phyloP scores from a whole-genome alignment of 2,113 vertebrate species.

The Archilochus colubris region DNA sequence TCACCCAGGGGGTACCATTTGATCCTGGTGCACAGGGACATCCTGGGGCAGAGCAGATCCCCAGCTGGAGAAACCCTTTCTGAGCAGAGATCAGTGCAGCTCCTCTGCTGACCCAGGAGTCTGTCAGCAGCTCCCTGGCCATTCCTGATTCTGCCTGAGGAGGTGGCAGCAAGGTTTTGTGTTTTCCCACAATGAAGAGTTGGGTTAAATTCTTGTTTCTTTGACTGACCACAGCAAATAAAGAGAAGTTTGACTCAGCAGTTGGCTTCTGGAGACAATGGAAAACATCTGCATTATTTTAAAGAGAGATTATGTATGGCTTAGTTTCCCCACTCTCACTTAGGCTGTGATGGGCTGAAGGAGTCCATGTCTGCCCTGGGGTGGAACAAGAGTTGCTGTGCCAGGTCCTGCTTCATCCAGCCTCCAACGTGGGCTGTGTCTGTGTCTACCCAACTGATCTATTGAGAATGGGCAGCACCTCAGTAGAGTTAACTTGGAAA shows the following conservation, averaged over 20 bases:
- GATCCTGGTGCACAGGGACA: not conserved
- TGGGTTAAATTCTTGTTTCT: not conserved
- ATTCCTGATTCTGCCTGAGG: not conserved
- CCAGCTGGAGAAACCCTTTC: not conserved
- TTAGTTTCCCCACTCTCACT: not conserved
- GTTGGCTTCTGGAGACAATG: not conserved
- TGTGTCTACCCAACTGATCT: not conserved
- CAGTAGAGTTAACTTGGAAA: not conserved
- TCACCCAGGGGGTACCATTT: accelerated
- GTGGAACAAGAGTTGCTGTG: not conserved
- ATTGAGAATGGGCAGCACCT: not conserved
- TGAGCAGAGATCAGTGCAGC: not conserved
- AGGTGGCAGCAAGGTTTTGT: not conserved
- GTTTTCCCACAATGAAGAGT: not conserved
- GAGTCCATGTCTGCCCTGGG: not conserved
- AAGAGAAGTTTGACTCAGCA: not conserved
- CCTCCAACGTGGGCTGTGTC: not conserved
- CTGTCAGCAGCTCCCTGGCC: not conserved
- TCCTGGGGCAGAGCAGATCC: not conserved
- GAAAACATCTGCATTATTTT: not conserved
- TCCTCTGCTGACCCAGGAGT: not conserved
- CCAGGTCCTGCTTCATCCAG: not conserved
- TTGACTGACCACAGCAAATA: not conserved
- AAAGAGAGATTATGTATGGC: not conserved
- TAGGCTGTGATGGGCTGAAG: not conserved